Conservation (phyloP, 2,888 invertebrate species). For the Furcula furcula region DNA sequence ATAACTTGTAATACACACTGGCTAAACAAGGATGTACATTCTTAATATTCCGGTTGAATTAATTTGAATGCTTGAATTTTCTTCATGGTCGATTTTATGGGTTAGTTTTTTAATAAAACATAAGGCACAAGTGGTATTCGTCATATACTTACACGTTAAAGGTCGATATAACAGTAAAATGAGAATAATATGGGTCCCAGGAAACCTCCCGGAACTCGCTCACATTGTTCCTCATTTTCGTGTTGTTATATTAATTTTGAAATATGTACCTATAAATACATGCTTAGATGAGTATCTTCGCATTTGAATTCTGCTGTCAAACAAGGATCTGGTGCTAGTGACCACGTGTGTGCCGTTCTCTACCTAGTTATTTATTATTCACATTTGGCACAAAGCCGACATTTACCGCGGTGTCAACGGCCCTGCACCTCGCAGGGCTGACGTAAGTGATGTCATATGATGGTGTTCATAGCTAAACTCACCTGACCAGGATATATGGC, state of each 20-base stretch:
- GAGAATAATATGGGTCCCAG: not conserved
- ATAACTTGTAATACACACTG: slow-evolving; percentile 27
- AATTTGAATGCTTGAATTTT: slow-evolving; percentile 41
- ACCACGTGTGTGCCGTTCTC: slow-evolving; percentile 47
- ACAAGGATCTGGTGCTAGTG: slow-evolving; percentile 54
- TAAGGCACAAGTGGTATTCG: slow-evolving; percentile 25
- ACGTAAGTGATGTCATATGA: slow-evolving; percentile 14
- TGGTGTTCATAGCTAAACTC: too few relatives aligned
- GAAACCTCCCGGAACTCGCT: too few relatives aligned
- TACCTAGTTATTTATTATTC: slow-evolving; percentile 70
- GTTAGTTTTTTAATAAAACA: slow-evolving; percentile 32
- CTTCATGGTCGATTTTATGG: slow-evolving; percentile 31
- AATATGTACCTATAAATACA: slow-evolving; percentile 1
- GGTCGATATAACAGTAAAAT: slow-evolving; percentile 12
- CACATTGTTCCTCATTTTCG: not conserved
- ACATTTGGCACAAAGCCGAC: slow-evolving; percentile 63
- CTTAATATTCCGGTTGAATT: slow-evolving; percentile 36
- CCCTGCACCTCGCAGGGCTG: slow-evolving; percentile 40
- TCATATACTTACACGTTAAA: slow-evolving; percentile 12
- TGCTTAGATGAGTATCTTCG: slow-evolving; percentile 28
- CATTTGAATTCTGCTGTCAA: slow-evolving; percentile 55
- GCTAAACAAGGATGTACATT: slow-evolving; percentile 39
- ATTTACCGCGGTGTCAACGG: slow-evolving; percentile 51
- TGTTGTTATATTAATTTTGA: not conserved
- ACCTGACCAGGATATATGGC: too few relatives aligned